Base-by-base conservation (phyloP, 2,113 vertebrate species). In the Prionailurus viverrinus region DNA sequence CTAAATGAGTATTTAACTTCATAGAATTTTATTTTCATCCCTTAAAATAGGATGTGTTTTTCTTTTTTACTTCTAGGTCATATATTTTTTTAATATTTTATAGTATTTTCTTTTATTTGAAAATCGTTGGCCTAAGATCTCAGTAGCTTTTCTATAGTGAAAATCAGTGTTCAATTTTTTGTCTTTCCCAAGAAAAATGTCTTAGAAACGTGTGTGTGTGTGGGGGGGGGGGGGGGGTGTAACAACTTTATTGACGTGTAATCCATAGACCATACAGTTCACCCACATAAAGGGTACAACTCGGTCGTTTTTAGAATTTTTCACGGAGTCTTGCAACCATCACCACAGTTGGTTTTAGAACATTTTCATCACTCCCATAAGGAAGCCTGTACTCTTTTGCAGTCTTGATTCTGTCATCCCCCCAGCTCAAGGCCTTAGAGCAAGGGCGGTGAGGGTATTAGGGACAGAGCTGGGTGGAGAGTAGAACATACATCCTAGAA, bases 1-100 rank as follows among this genome's bases (percentile, higher is more conserved):
- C 39, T 84, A 74, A 82, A 55, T 81, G 45, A 82, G 23, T 93
- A 25, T 89, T 89, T 88, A 83, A 48, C 31, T 27, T 58, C 18
- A 27, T 68, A 82, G 13, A 94, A 63, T 81, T 97, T 55, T 61
- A 79, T 87, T 91, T 88, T 91, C 7, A 69, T 61, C 58, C 66
- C 74, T 88, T 83, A 76, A 76, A 91, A 36, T 51, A 78, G 81
- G 25, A 55, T 63, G 3, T 76, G 21, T 90, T 12, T 87, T 79
- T 45, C 27, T 90, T 12, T 87, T 79, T 58, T n/a, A 87, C 29
- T 27, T 51, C 21, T 25, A 87, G 9, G 10, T 79, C 61, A 58
- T 55, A 29, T 66, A 41, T 87, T 94, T 48, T 80, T 80, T 94
- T 79, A 58, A 13, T 21, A 92, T 84, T 55, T 90, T 90, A 39